Evolutionary conservation across 2,888 invertebrate genomes (phyloP), one percentile per base, ranked within the genome.

Genomic region (Orthosia incerta): DNA sequence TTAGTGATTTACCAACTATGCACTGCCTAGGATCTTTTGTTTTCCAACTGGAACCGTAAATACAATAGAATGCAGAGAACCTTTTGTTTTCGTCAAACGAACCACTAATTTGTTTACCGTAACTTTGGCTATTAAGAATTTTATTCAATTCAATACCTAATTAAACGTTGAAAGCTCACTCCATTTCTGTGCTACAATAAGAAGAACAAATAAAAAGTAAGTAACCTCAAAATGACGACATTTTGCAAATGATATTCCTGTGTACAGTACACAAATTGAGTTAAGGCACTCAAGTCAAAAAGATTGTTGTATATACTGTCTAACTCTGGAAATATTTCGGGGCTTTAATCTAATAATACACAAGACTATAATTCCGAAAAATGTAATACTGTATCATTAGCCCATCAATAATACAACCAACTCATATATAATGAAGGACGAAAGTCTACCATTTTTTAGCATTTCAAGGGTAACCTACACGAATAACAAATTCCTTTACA

Each of bases 401-500:
- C 5, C 5, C 12, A 71, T 9, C 45, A 11, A 26, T 31, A 50
- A 11, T 60, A 56, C 31, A 48, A 51, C 9, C 5, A 45, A 74
- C 45, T 39, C 45, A 39, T 61, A 50, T 45, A 16, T 63, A 39
- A 63, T 46, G 53, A 67, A 51, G 20, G 18, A 9, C 51, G 16
- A 20, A 50, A 16, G 5, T 12, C 16, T 53, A 71, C 23, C 0
- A n/a, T 70, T 48, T 51, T 16, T 50, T 4, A 51, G 12, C 16
- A 62, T 57, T 57, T 63, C 53, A 74, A 66, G 51, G 59, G 16
- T 48, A 61, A 46, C 26, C 53, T 46, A 74, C 62, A 50, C n/a
- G n/a, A 72, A 71, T 67, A 68, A 50, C 61, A 78, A 78, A 78
- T 80, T 73, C 65, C 65, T 78, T 78, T 74, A 76, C 60, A 23